phyloP scores from a whole-genome alignment of 2,113 vertebrate species.

The Albula glossodonta region DNA sequence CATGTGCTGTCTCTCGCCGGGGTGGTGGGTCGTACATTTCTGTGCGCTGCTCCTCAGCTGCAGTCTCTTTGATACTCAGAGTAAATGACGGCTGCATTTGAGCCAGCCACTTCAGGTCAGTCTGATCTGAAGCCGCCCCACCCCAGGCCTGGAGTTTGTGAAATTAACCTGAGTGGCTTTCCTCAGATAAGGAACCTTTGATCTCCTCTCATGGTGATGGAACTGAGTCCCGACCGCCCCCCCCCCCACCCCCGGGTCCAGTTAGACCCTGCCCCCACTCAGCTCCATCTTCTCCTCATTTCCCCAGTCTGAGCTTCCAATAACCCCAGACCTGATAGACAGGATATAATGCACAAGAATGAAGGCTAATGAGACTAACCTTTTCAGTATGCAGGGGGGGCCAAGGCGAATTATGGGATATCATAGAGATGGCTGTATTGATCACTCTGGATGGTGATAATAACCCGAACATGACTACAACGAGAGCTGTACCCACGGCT shows the following conservation, averaged over 20 bases:
- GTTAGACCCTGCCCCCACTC: conserved; percentile 10
- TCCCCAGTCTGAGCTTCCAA: conserved; percentile 20
- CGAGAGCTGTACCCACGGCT: no score
- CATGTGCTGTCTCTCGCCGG: not conserved
- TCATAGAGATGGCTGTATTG: conserved; percentile 28
- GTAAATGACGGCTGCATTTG: not conserved
- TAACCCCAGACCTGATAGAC: conserved; percentile 23
- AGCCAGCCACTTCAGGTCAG: not conserved
- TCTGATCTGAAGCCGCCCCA: not conserved
- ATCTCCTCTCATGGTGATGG: conserved; percentile 28
- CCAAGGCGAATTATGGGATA: conserved; percentile 39
- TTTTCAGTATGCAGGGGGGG: conserved; percentile 28
- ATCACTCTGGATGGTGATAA: conserved; percentile 33
- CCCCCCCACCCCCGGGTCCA: not conserved
- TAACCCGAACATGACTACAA: conserved; percentile 34
- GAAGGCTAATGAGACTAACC: conserved; percentile 37
- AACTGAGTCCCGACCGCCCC: not conserved
- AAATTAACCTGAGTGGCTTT: not conserved
- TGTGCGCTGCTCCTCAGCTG: not conserved
- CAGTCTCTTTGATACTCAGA: not conserved
- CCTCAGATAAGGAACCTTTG: not conserved
- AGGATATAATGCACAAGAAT: conserved; percentile 32
- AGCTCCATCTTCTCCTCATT: conserved; percentile 26
- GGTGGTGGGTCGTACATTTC: not conserved
- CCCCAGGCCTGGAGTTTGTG: not conserved